Evolutionary conservation across 2,113 vertebrate species (phyloP), one percentile per base, ranked within the genome.

Genomic region (Sebastes fasciatus): DNA sequence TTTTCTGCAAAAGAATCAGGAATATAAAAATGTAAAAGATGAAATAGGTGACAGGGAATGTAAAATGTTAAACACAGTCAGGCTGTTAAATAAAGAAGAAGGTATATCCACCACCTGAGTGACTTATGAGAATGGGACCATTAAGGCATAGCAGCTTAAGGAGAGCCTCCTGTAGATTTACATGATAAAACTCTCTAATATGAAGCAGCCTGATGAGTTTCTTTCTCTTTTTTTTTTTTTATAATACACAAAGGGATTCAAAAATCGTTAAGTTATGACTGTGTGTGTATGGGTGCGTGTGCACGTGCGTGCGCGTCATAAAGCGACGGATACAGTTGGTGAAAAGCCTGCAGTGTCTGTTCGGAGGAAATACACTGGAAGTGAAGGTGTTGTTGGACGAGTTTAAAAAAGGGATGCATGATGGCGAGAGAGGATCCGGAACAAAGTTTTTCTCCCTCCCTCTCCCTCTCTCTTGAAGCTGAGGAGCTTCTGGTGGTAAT

Each of bases 401-500:
- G 77, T 79, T 81, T 79, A 12, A 48, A 49, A 71, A 72, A 13
- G 45, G 70, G 61, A 45, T 61, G 71, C 49, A 86, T 19, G 73
- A 23, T 4, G 78, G 82, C 26, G 26, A 34, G 26, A 34, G 61
- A 62, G 77, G 79, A 90, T 77, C 80, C 74, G 82, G 85, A 82
- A 79, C 73, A 82, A 89, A 91, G 82, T 86, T 84, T 84, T 23
- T 12, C 17, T 9, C 46, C 19, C 70, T 16, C 64, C 16, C 68
- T 16, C 49, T 64, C 78, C 40, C 75, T 21, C 65, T 19, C 13
- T 54, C 70, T 71, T 76, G 57, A 82, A 57, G 89, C 92, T 85
- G 89, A 85, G 88, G 90, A 92, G 90, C 82, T 79, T 68, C 85
- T 94, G 93, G 91, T 94, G 91, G 93, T 95, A 95, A 96, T 91